Evolutionary conservation across 2,888 invertebrate species (phyloP), one percentile per base, ranked within the genome.

Genomic region (Protonemura montana): DNA sequence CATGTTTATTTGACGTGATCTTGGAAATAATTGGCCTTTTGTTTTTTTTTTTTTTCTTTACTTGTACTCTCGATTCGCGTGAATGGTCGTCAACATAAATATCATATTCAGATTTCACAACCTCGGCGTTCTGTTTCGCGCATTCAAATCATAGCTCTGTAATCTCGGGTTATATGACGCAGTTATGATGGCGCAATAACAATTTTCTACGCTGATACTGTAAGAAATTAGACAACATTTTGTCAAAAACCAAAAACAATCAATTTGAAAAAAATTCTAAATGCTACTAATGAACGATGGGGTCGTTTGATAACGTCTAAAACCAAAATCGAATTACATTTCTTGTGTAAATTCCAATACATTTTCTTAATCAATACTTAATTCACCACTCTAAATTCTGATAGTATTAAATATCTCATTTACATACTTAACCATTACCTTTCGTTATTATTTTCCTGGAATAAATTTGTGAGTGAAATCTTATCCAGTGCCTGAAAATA

Each of bases 391-490:
- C 59, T 59, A 59, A 59, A 59, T 59, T 59, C 59, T 35, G 21
- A 59, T 59, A 21, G 21, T 59, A 59, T 59, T 59, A 59, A 10
- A 59, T 59, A 21, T 59, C 59, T 21, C 59, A 59, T 59, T 21
- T 59, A 21, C 59, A 59, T 59, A 35, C 35, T 1, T 59, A 59
- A 59, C 59, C 59, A 59, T 21, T 21, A 59, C 59, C 59, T 7
- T 13, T 21, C 16, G 16, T 59, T 59, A 59, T 7, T 59, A 59
- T 10, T 21, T 59, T 59, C 59, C 59, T 10, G 59, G 59, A 59
- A 59, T 59, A 59, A 59, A 59, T 59, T 59, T 59, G 59, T 59
- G 13, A 59, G 59, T 59, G 59, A 59, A 59, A 59, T 59, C 59
- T 10, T 16, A 10, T 10, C 3, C 59, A 21, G 21, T 10, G 13